Base-by-base conservation (phyloP, 2,797 vertebrate genomes). In the Hirundo rustica region DNA sequence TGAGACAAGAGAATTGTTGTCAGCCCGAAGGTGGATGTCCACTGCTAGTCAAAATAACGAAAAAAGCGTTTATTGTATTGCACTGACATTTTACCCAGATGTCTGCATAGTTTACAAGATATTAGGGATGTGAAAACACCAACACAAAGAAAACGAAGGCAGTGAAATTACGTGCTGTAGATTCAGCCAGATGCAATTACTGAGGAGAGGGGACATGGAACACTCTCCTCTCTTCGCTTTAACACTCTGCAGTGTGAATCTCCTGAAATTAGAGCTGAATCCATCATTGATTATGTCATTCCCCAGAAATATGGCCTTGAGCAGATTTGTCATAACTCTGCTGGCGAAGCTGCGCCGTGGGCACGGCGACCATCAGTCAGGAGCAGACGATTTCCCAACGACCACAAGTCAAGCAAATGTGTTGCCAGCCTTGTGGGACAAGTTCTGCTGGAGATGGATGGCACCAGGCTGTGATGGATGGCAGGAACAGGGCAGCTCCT, bases 271-370 rank as follows among this genome's bases (percentile, higher is more conserved):
- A 68, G 83, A 94, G 71, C 53, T 2, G 74, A 60, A 26, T 71
- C 91, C 54, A 60, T 91, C 86, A 87, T 7, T 64, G 94, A 65
- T 91, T 50, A 20, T 89, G 91, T 73, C 88, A 83, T 29, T 88
- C 8, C 40, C 38, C 92, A 93, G 93, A 44, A 90, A 95, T 93
- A 92, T 3, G 82, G 93, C 93, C 93, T 92, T 81, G 91, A 68
- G 89, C 62, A 26, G 5, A 4, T 85, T 68, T 96, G 88, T 67
- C 82, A 80, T 67, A 70, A 79, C 92, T 92, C 85, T 50, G 32
- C 80, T 6, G 51, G 30, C 3, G 88, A 22, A 16, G 44, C 80
- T 55, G 64, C 55, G 6, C 55, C 17, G 42, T 7, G 94, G 89
- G 32, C 89, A 55, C 84, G 16, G 64, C 45, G 16, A 5, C 53